Evolutionary conservation across 1,140 invertebrate species (phyloP).

Genomic region (Apocrypta bakeri): DNA sequence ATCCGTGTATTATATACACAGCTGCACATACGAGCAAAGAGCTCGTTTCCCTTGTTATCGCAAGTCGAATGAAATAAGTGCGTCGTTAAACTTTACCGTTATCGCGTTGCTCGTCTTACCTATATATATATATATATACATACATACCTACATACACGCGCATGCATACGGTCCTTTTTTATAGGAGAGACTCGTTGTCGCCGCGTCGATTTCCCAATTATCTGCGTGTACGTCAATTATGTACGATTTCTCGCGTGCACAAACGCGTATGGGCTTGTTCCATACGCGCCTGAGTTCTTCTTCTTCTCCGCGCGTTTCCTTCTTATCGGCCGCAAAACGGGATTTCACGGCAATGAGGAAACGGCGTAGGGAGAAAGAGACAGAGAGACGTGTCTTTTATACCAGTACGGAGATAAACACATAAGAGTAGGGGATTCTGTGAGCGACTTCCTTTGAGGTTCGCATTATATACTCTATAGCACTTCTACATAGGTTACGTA

Average conservation of each 20-base stretch:
- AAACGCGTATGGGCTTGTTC: background rate
- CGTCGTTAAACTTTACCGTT: constrained; percentile 60
- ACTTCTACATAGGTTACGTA: too few species aligned
- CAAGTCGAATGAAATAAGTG: constrained; percentile 21
- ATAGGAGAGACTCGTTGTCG: background rate
- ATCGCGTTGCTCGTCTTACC: constrained; percentile 43
- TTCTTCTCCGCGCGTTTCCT: constrained; percentile 26
- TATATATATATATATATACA: background rate
- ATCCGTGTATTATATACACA: background rate
- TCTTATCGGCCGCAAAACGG: constrained; percentile 64
- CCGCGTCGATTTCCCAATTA: constrained; percentile 60
- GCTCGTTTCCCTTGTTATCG: constrained; percentile 25
- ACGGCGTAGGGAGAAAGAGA: constrained; percentile 40
- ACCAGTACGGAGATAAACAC: background rate
- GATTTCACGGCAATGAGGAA: constrained; percentile 66
- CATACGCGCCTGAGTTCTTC: constrained; percentile 5
- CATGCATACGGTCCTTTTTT: background rate
- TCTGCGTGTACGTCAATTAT: constrained; percentile 51
- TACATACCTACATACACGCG: background rate
- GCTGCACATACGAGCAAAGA: background rate
- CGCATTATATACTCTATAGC: too few species aligned
- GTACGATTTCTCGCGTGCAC: background rate
- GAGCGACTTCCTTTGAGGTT: constrained; percentile 28
- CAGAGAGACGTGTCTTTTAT: background rate
- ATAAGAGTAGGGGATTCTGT: background rate